phyloP scores from a whole-genome alignment of 2,888 invertebrate genomes.

The Aquatica leii region DNA sequence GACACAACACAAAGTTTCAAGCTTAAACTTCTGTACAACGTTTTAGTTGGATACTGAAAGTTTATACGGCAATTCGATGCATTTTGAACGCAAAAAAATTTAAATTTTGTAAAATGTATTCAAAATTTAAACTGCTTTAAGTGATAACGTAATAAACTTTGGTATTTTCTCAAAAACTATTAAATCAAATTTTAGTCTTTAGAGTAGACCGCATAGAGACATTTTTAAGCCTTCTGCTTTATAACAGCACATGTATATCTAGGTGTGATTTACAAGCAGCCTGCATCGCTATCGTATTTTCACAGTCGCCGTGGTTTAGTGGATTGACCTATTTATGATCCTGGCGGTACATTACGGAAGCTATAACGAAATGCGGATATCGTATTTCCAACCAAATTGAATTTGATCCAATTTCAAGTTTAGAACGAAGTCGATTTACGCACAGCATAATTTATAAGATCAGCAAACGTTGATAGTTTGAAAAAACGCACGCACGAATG shows the following conservation, averaged over 20 bases:
- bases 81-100: no score
- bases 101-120: no score
- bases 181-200: not conserved
- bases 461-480: no score
- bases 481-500: no score
- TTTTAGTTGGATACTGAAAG: no score
- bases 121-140: no score
- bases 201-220: not conserved
- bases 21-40: no score
- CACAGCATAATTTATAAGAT: no score
- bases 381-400: not conserved
- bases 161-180: no score
- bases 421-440: not conserved
- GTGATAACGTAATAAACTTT: no score
- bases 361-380: slow-evolving; percentile 14
- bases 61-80: no score
- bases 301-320: slow-evolving; percentile 24
- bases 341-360: slow-evolving; percentile 19
- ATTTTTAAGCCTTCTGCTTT: slow-evolving; percentile 15
- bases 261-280: slow-evolving; percentile 34
- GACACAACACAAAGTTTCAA: no score
- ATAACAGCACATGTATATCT: slow-evolving; percentile 28
- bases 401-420: slow-evolving; percentile 1
- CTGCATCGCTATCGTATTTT: slow-evolving; percentile 30
- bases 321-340: slow-evolving; percentile 28